Conservation (phyloP, 1,140 invertebrate genomes). For the Scylla paramamosain region DNA sequence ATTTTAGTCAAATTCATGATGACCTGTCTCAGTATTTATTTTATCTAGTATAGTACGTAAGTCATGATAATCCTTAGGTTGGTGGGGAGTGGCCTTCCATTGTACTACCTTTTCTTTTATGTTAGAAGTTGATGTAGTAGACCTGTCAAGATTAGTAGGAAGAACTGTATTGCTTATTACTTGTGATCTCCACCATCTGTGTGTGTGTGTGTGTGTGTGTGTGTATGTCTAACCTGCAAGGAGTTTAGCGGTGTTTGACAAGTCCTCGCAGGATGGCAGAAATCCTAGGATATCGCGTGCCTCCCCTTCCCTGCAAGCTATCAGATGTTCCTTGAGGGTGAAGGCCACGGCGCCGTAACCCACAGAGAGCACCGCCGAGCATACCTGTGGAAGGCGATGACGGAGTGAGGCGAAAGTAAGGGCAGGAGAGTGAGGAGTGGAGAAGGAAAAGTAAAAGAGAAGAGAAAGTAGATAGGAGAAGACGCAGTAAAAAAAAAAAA, state of each 20-base stretch:
- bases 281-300: slow-evolving; percentile 27
- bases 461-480: background rate
- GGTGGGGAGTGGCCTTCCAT: too few relatives aligned
- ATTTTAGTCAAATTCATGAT: too few relatives aligned
- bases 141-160: too few relatives aligned
- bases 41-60: too few relatives aligned
- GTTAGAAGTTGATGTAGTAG: too few relatives aligned
- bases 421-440: background rate
- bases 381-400: slow-evolving; percentile 42
- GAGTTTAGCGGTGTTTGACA: slow-evolving; percentile 48
- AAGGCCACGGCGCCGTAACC: slow-evolving; percentile 53
- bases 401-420: background rate
- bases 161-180: too few relatives aligned
- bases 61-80: too few relatives aligned
- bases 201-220: slow-evolving; percentile 2
- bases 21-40: too few relatives aligned
- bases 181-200: background rate
- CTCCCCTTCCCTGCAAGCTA: slow-evolving; percentile 46
- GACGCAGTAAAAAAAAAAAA: background rate
- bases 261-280: slow-evolving; percentile 62
- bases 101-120: too few relatives aligned
- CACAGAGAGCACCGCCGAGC: slow-evolving; percentile 51
- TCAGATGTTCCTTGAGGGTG: slow-evolving; percentile 68
- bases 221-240: slow-evolving; percentile 50
- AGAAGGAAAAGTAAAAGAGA: background rate